A percentile compares a stretch with the other conserved stretches of the same genome.
phyloP scores from a whole-genome alignment of 1,140 invertebrate genomes.

The Apis florea region DNA sequence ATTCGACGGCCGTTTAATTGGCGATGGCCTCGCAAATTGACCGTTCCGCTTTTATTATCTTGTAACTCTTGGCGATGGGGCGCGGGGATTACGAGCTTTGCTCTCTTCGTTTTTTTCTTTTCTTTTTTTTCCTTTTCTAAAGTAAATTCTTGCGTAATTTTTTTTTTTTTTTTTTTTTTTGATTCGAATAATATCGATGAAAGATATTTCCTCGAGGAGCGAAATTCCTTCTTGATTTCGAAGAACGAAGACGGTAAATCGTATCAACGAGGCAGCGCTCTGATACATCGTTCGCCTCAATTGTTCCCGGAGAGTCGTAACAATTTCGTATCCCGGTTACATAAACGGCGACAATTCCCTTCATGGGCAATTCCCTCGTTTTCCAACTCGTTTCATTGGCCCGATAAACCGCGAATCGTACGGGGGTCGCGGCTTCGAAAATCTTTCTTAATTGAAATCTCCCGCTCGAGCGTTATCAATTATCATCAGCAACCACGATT shows the following conservation, averaged over 20 bases:
- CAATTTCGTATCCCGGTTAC: not conserved
- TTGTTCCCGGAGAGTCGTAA: not conserved
- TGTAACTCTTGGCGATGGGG: too few relatives aligned
- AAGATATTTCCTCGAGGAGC: not conserved
- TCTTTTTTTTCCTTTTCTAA: too few relatives aligned
- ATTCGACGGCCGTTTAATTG: slow-evolving; percentile 7
- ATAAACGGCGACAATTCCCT: not conserved
- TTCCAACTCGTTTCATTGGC: slow-evolving; percentile 1
- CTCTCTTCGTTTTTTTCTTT: too few relatives aligned
- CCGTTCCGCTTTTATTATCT: not conserved
- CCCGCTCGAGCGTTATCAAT: too few relatives aligned
- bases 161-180: too few relatives aligned
- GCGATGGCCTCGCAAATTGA: slow-evolving; percentile 4
- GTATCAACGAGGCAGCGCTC: not conserved
- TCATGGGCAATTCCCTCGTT: too few relatives aligned
- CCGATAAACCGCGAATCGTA: slow-evolving; percentile 5
- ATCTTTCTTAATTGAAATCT: too few relatives aligned
- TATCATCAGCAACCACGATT: too few relatives aligned
- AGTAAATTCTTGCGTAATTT: too few relatives aligned
- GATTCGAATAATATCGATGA: too few relatives aligned
- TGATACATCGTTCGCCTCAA: not conserved
- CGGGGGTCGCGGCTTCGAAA: not conserved
- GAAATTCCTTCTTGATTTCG: too few relatives aligned
- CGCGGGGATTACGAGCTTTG: too few relatives aligned
- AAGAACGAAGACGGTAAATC: not conserved